These are phyloP conservation scores for Diadophis punctatus DNA, from an alignment of 2,113 vertebrate species.

Conservation along the genomic window DNA sequence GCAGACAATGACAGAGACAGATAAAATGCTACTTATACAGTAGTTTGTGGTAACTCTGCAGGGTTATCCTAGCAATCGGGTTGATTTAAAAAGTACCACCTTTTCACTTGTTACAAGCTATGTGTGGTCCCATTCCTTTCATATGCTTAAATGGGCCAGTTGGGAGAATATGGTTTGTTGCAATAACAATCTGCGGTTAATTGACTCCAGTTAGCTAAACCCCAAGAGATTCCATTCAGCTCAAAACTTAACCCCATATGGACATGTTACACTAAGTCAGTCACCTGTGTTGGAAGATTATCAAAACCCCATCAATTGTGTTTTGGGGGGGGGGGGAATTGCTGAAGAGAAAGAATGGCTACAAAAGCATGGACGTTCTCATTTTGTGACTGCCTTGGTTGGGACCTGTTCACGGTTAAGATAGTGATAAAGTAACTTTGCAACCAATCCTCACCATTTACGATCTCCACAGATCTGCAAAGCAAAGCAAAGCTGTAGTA, in stretches of 20 bases:
- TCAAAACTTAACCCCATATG: background rate
- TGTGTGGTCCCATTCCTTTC: background rate
- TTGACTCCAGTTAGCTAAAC: background rate
- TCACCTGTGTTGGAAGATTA: background rate
- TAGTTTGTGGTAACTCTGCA: background rate
- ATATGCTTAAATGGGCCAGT: background rate
- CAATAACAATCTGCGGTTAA: background rate
- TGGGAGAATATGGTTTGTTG: background rate
- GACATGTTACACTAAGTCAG: background rate
- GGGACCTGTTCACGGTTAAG: background rate
- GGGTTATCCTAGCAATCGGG: background rate
- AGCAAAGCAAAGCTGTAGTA: background rate
- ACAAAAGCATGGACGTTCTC: background rate
- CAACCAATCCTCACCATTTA: background rate
- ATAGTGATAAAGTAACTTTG: background rate
- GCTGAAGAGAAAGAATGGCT: background rate
- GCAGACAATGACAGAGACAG: background rate
- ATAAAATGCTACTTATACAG: background rate
- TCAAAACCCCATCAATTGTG: background rate
- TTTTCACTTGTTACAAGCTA: background rate
- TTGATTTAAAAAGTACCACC: background rate
- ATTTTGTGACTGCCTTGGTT: background rate
- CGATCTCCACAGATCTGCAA: background rate
- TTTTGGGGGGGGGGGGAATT: background rate
- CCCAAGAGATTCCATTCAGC: background rate